These are phyloP conservation scores for Kryptopterus vitreolus DNA, from an alignment of 2,797 vertebrate species.

Conservation along the genomic window DNA sequence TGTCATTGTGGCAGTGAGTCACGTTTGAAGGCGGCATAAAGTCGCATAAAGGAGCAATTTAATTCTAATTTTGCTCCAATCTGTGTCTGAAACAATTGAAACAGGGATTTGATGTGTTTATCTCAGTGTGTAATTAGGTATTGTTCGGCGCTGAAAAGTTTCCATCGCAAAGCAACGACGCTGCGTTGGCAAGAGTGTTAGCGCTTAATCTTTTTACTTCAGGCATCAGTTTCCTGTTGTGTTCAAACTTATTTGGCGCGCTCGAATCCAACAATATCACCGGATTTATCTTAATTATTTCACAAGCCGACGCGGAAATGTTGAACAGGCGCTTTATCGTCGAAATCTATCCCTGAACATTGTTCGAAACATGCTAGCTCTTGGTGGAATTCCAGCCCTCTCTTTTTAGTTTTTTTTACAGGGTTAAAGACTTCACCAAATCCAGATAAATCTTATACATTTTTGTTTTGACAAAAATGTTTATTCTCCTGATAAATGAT, in stretches of 20 bases:
- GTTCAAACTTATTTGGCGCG: conserved; percentile 31
- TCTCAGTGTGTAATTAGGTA: conserved; percentile 64
- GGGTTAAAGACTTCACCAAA: neutral
- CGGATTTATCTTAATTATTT: conserved; percentile 40
- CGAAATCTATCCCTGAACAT: neutral
- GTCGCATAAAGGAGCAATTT: conserved; percentile 72
- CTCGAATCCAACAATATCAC: conserved; percentile 38
- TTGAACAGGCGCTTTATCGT: conserved; percentile 20
- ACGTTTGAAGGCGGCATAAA: conserved; percentile 70
- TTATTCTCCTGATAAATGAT: neutral
- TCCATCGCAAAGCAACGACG: conserved; percentile 52
- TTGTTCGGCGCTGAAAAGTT: conserved; percentile 61
- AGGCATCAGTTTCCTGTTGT: conserved; percentile 37
- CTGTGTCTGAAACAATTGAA: conserved; percentile 71
- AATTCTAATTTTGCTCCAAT: conserved; percentile 72
- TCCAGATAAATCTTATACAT: neutral
- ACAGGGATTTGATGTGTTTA: conserved; percentile 70
- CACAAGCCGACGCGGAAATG: conserved; percentile 4
- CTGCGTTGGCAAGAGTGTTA: conserved; percentile 36
- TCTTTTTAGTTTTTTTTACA: neutral
- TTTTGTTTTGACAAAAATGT: neutral
- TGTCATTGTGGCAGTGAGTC: conserved; percentile 75
- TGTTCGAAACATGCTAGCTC: neutral
- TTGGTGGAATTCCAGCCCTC: neutral
- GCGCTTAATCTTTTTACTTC: conserved; percentile 23